Evolutionary conservation across 1,140 invertebrate genomes (phyloP), one percentile per base, ranked within the genome.

Genomic region (Papilio machaon): DNA sequence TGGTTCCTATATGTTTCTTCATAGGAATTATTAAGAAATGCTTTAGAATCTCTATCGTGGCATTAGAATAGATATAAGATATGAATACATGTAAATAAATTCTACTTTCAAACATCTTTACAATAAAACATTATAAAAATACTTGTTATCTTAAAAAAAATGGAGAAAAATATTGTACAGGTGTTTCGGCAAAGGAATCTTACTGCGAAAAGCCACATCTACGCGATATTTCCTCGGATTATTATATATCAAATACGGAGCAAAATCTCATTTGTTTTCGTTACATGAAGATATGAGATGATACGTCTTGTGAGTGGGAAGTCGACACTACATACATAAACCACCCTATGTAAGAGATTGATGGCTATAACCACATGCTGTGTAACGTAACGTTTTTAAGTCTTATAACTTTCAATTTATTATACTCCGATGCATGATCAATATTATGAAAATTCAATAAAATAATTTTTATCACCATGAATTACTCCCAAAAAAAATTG

Each of bases 241-340:
- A 58, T 58, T n/a, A 19, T 58, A 17, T 58, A 58, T 58, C 54
- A 58, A 58, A 58, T 58, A 58, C 54, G 54, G 54, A n/a, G 17
- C n/a, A 58, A 58, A 54, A 58, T 30, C 23, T 64, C 60, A 64
- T 64, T 64, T 64, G 60, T 64, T 30, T 30, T 64, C 60, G 60
- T 64, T 64, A 64, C 60, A 64, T 9, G 60, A 30, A 64, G 60
- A 64, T 64, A 64, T 64, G 23, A 64, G 60, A 64, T 64, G 11
- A 23, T 64, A 64, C 60, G 60, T 64, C 60, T 64, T 64, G 60
- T 30, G 23, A 64, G 60, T 7, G 54, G 10, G 23, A 64, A 64
- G 19, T 23, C 23, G 23, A 64, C 60, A 30, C 3, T 11, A 10
- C 23, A 19, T 30, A 64, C 11, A 30, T 64, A 10, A 64, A 64